A percentile compares a stretch with the other conserved stretches of the same genome.
Conservation (phyloP, 2,113 vertebrate species). For the Picathartes gymnocephalus region DNA sequence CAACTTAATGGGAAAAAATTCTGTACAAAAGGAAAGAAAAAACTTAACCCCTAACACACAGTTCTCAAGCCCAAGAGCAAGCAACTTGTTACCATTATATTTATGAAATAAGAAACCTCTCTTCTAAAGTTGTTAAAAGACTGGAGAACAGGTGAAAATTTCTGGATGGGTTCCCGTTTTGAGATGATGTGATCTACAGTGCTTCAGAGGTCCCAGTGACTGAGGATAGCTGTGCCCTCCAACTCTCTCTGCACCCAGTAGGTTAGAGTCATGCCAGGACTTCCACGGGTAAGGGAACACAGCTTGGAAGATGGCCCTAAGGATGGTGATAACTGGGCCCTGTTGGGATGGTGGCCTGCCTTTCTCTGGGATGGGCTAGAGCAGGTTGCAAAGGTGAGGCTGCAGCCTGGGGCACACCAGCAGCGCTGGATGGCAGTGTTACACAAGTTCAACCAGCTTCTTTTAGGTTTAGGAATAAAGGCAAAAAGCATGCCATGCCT, state of each 20-base stretch:
- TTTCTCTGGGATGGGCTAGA: not conserved
- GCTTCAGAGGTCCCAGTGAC: not conserved
- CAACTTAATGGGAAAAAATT: too few species aligned
- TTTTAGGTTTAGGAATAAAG: not conserved
- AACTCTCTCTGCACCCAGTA: fast-evolving
- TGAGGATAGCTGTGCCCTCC: not conserved
- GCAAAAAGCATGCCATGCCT: not conserved
- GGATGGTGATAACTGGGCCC: not conserved
- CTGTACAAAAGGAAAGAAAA: too few species aligned
- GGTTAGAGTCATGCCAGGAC: not conserved
- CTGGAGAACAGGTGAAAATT: not conserved
- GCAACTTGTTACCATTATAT: not conserved
- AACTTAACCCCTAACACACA: too few species aligned
- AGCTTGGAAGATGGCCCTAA: not conserved
- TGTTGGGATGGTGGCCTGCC: not conserved
- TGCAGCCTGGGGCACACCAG: not conserved
- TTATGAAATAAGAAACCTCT: not conserved
- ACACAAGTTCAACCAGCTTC: not conserved
- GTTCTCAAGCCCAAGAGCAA: not conserved
- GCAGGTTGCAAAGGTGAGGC: not conserved
- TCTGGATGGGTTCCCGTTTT: not conserved
- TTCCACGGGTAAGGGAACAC: not conserved
- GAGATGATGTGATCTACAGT: not conserved
- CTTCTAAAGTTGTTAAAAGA: not conserved
- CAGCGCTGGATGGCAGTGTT: constrained; percentile 18